A percentile compares a stretch with the other conserved stretches of the same genome.
Conservation (phyloP, 2,888 invertebrate genomes). For the Lithophane socia region DNA sequence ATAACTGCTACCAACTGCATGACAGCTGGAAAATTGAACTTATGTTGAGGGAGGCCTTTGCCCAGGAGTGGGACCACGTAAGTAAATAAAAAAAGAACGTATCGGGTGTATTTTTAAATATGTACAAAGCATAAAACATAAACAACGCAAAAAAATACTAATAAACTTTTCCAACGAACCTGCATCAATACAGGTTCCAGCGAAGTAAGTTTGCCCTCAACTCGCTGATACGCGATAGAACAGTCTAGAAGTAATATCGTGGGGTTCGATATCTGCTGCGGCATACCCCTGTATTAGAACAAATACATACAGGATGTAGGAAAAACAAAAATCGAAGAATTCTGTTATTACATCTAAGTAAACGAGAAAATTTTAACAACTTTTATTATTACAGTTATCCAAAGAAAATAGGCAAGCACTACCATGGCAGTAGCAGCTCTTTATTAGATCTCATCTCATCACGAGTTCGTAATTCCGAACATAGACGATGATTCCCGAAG, state of each 20-base stretch:
- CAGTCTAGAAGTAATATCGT: slow-evolving; percentile 96
- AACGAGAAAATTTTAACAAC: background rate
- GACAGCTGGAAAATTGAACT: no score
- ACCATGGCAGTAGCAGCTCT: no score
- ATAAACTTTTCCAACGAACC: slow-evolving; percentile 82
- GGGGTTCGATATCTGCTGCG: slow-evolving; percentile 94
- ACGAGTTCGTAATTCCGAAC: no score
- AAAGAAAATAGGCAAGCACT: no score
- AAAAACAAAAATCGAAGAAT: background rate
- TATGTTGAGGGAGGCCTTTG: no score
- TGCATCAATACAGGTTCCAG: slow-evolving; percentile 98
- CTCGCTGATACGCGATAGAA: slow-evolving; percentile 98
- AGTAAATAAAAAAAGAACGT: no score
- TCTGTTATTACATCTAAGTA: background rate
- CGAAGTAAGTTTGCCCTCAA: slow-evolving; percentile 97
- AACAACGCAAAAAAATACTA: background rate
- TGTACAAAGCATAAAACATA: background rate
- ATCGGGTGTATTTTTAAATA: no score
- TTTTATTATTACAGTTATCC: background rate
- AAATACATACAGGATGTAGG: background rate
- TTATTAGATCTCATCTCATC: no score
- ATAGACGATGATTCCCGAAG: no score
- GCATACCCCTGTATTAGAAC: slow-evolving; percentile 90
- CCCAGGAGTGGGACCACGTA: no score
- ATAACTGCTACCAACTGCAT: no score